Evolutionary conservation across 2,797 vertebrate genomes (phyloP).

Genomic region (Euthynnus affinis): DNA sequence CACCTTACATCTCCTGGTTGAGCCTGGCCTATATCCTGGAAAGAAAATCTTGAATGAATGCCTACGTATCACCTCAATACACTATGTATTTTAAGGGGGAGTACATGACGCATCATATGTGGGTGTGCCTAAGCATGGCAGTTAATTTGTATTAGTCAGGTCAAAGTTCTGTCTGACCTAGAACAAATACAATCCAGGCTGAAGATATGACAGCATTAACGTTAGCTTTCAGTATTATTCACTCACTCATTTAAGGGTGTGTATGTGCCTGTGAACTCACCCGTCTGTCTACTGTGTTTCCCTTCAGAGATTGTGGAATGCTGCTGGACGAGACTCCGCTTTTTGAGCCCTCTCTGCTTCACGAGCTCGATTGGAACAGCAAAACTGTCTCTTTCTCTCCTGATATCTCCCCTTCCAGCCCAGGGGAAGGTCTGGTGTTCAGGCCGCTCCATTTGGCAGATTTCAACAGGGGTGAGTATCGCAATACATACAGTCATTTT

Average conservation of each 20-base stretch:
- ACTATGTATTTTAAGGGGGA: not conserved
- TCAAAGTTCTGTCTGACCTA: slow-evolving; percentile 62
- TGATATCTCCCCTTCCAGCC: slow-evolving; percentile 89
- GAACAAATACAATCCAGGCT: slow-evolving; percentile 5
- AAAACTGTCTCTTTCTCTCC: slow-evolving; percentile 90
- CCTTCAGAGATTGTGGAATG: slow-evolving; percentile 77
- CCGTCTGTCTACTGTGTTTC: slow-evolving; percentile 21
- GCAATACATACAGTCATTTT: too few relatives aligned
- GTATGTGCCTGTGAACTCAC: not conserved
- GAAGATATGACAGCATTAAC: not conserved
- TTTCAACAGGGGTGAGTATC: slow-evolving; percentile 92
- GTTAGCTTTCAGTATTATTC: not conserved
- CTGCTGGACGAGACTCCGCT: slow-evolving; percentile 92
- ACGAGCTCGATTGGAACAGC: slow-evolving; percentile 94
- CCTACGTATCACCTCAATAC: not conserved
- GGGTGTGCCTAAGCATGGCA: not conserved
- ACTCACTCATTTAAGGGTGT: not conserved
- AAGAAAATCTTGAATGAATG: not conserved
- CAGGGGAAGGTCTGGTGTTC: slow-evolving; percentile 92
- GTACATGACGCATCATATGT: not conserved
- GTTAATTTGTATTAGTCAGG: slow-evolving; percentile 40
- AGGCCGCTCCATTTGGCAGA: slow-evolving; percentile 93
- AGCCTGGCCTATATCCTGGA: slow-evolving; percentile 24
- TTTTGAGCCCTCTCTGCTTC: slow-evolving; percentile 92
- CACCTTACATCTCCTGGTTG: slow-evolving; percentile 47